phyloP scores from a whole-genome alignment of 2,797 vertebrate genomes.

The Intellagama lesueurii region DNA sequence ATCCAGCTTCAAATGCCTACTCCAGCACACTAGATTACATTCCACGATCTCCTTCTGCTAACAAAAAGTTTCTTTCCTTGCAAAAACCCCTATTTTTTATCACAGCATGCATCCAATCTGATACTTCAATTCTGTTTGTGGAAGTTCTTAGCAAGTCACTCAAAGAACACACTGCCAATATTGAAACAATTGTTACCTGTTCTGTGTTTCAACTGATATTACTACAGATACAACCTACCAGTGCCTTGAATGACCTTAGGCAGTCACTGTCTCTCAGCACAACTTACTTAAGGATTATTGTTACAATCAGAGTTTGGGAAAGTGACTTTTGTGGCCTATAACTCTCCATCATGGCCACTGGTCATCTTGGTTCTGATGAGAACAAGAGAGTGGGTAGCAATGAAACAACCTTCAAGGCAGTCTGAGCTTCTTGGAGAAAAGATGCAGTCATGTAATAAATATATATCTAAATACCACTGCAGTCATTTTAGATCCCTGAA shows the following conservation, averaged over 20 bases:
- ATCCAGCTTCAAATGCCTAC: background rate
- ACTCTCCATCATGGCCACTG: too few relatives aligned
- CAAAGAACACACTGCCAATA: background rate
- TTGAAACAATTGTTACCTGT: background rate
- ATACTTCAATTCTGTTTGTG: background rate
- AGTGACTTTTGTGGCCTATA: too few relatives aligned
- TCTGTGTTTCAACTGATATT: background rate
- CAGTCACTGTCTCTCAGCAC: background rate
- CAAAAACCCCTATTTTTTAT: background rate
- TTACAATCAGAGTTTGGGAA: background rate
- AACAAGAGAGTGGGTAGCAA: background rate
- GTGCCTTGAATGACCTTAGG: background rate
- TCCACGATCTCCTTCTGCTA: background rate
- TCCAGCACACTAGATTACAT: background rate
- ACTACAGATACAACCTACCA: background rate
- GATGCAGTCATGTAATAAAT: background rate
- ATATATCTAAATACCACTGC: background rate
- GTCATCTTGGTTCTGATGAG: too few relatives aligned
- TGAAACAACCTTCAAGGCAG: background rate
- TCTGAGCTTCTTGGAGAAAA: background rate
- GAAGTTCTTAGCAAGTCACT: background rate
- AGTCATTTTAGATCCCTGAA: constrained; percentile 3
- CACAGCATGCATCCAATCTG: background rate
- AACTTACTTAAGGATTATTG: background rate
- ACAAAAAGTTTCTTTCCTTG: background rate